Percentiles rank a stretch among this genome's conserved stretches.
These are phyloP conservation scores for Sinocyclocheilus grahami DNA, from an alignment of 2,113 vertebrate genomes.

Conservation along the genomic window DNA sequence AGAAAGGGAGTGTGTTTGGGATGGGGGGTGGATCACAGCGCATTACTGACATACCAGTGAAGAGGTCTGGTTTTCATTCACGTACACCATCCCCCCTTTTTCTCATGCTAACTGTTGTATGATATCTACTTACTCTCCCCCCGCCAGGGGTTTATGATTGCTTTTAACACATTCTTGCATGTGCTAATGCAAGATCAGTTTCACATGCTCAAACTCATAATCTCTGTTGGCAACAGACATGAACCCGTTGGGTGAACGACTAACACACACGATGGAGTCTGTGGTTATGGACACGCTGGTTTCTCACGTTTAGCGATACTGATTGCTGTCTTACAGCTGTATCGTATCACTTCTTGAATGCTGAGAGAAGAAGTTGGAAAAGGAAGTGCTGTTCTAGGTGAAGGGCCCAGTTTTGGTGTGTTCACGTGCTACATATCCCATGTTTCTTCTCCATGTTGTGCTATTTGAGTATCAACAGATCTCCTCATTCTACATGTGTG, in stretches of 20 bases:
- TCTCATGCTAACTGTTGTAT: conserved; percentile 16
- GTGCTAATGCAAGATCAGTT: conserved; percentile 22
- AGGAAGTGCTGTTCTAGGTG: neutral
- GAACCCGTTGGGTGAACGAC: neutral
- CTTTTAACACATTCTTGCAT: conserved; percentile 33
- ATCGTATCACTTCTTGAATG: conserved; percentile 65
- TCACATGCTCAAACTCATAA: neutral
- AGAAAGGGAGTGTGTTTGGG: conserved; percentile 10
- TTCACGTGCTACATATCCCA: neutral
- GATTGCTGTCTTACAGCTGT: conserved; percentile 68
- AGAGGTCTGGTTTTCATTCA: conserved; percentile 46
- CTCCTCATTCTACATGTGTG: neutral
- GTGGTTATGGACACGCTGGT: conserved; percentile 69
- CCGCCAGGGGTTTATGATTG: conserved; percentile 11
- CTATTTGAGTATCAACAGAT: neutral
- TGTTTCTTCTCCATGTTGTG: neutral
- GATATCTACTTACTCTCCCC: neutral
- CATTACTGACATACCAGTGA: conserved; percentile 58
- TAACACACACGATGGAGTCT: conserved; percentile 50
- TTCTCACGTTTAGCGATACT: conserved; percentile 64
- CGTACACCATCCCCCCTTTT: neutral
- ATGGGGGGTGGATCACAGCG: conserved; percentile 17
- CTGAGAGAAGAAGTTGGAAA: conserved; percentile 29
- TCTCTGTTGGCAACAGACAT: neutral
- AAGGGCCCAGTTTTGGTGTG: neutral